Evolutionary conservation across 2,113 vertebrate species (phyloP).

Genomic region (Chauna torquata): DNA sequence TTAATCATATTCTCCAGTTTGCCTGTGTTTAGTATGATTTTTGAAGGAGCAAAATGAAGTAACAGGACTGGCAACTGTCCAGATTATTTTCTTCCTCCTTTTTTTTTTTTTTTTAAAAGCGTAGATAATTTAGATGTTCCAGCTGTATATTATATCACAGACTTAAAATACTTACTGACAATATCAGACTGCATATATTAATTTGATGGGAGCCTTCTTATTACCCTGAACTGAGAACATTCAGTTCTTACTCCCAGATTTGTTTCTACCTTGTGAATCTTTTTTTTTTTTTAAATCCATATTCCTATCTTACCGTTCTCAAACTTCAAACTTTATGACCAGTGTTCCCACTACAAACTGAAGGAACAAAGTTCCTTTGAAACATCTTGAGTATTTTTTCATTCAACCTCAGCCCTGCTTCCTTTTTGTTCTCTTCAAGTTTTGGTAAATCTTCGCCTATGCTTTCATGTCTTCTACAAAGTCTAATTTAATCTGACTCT

Average conservation of each 20-base stretch:
- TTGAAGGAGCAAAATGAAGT: background rate
- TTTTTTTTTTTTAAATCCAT: background rate
- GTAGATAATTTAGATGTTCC: background rate
- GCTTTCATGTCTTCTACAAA: background rate
- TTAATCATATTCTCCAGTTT: background rate
- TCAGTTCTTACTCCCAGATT: background rate
- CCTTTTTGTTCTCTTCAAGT: background rate
- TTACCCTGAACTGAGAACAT: background rate
- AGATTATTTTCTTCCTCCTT: background rate
- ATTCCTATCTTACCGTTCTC: background rate
- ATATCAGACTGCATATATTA: background rate
- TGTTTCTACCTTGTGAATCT: background rate
- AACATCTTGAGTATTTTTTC: background rate
- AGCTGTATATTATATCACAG: background rate
- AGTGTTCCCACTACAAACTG: background rate
- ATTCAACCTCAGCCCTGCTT: background rate
- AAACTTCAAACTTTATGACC: background rate
- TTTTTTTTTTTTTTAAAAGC: background rate
- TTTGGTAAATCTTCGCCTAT: background rate
- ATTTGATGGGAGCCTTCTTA: background rate
- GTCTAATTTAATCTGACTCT: background rate
- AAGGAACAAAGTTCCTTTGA: background rate
- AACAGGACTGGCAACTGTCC: background rate
- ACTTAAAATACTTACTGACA: background rate
- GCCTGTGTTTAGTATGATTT: background rate